Evolutionary conservation across 2,888 invertebrate species (phyloP).

Genomic region (Oxytorus armatus): DNA sequence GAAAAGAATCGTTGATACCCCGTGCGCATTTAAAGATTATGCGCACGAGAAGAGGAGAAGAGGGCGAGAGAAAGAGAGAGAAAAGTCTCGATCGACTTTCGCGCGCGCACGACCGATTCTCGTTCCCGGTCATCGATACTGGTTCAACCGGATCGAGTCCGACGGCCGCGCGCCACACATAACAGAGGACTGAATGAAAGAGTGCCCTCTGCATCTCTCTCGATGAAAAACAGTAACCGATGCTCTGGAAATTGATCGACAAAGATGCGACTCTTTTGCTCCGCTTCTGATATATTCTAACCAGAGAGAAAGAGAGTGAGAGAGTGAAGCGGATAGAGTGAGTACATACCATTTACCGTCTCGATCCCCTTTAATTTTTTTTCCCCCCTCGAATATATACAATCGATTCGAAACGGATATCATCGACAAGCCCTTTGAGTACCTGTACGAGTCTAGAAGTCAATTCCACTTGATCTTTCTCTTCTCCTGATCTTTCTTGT

Average conservation of each 20-base stretch:
- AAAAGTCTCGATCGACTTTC: slow-evolving; percentile 73
- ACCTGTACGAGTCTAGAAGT: slow-evolving; percentile 61
- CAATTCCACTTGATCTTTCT: slow-evolving; percentile 49
- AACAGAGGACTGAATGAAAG: slow-evolving; percentile 73
- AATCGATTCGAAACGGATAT: slow-evolving; percentile 38
- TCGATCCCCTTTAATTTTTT: slow-evolving; percentile 66
- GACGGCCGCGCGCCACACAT: slow-evolving; percentile 57
- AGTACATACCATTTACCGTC: slow-evolving; percentile 70
- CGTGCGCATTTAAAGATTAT: slow-evolving; percentile 44
- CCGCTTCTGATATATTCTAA: too few species aligned
- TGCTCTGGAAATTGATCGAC: slow-evolving; percentile 68
- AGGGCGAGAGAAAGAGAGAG: slow-evolving; percentile 24
- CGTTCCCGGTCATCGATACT: slow-evolving; percentile 72
- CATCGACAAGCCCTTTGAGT: slow-evolving; percentile 65
- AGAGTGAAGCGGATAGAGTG: slow-evolving; percentile 47
- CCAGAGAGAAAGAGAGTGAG: slow-evolving; percentile 58
- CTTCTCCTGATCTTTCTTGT: not conserved
- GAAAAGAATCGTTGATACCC: slow-evolving; percentile 36
- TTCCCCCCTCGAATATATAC: slow-evolving; percentile 31
- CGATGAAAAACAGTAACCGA: slow-evolving; percentile 66
- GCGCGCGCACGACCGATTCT: slow-evolving; percentile 64
- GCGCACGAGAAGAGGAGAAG: slow-evolving; percentile 14
- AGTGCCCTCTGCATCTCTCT: slow-evolving; percentile 58
- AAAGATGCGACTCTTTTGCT: slow-evolving; percentile 52
- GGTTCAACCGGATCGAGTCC: slow-evolving; percentile 74